Evolutionary conservation across 2,113 vertebrate genomes (phyloP).

Genomic region (Lichenostomus cassidix): DNA sequence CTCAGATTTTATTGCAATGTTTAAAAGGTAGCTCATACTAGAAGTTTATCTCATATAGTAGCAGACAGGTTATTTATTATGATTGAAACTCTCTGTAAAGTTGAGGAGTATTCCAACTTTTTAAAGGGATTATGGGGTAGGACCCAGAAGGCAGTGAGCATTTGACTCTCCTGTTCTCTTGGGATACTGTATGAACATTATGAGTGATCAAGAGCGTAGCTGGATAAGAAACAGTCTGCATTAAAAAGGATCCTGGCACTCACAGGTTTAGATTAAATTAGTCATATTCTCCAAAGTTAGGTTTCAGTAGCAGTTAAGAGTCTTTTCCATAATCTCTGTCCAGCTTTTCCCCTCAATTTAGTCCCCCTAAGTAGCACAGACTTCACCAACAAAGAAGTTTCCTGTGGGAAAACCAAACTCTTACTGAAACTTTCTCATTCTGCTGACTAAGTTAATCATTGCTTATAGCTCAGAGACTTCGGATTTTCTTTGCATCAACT

Average conservation of each 20-base stretch:
- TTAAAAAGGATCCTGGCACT: not conserved
- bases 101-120: not conserved
- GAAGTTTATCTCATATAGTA: not conserved
- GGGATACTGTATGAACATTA: not conserved
- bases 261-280: not conserved
- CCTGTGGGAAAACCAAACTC: not conserved
- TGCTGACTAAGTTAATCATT: not conserved
- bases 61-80: not conserved
- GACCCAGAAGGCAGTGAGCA: not conserved
- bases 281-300: not conserved
- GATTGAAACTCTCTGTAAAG: not conserved
- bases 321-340: not conserved
- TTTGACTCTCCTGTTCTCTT: not conserved
- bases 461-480: not conserved
- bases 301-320: not conserved
- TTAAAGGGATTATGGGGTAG: not conserved
- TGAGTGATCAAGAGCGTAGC: not conserved
- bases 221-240: not conserved
- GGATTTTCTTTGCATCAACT: not conserved
- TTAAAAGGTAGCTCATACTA: not conserved
- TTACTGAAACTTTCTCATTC: not conserved
- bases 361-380: not conserved
- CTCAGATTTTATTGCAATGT: not conserved
- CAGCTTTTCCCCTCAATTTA: not conserved
- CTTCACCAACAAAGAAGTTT: not conserved